Evolutionary conservation across 2,797 vertebrate genomes (phyloP).

Genomic region (Gymnothorax reevesii): DNA sequence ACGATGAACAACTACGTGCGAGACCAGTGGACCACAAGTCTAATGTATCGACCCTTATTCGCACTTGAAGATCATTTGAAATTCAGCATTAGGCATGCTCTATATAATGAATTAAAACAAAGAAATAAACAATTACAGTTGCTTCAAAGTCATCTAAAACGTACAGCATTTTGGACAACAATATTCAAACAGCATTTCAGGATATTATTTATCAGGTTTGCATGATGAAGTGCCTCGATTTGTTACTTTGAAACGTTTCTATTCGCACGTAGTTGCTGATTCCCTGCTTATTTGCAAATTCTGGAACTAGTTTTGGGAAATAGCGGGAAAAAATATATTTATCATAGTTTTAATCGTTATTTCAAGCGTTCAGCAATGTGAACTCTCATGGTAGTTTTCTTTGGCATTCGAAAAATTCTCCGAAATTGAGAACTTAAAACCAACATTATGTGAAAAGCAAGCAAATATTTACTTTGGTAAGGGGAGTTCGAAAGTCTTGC

Average conservation of each 20-base stretch:
- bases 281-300: not conserved
- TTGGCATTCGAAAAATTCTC: not conserved
- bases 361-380: not conserved
- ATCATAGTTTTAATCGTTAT: not conserved
- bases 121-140: conserved; percentile 30
- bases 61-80: not conserved
- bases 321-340: not conserved
- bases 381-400: not conserved
- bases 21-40: not conserved
- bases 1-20: not conserved
- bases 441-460: not conserved
- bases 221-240: not conserved
- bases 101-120: conserved; percentile 15
- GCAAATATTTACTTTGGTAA: not conserved
- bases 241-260: not conserved
- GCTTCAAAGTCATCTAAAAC: conserved; percentile 14
- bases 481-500: not conserved
- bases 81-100: not conserved
- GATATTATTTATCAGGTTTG: not conserved
- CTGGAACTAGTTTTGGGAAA: not conserved
- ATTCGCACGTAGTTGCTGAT: not conserved
- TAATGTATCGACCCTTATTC: not conserved
- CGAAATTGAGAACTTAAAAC: not conserved
- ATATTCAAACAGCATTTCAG: not conserved
- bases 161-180: not conserved